phyloP scores from a whole-genome alignment of 2,888 invertebrate genomes.

The Heliconius charithonia region DNA sequence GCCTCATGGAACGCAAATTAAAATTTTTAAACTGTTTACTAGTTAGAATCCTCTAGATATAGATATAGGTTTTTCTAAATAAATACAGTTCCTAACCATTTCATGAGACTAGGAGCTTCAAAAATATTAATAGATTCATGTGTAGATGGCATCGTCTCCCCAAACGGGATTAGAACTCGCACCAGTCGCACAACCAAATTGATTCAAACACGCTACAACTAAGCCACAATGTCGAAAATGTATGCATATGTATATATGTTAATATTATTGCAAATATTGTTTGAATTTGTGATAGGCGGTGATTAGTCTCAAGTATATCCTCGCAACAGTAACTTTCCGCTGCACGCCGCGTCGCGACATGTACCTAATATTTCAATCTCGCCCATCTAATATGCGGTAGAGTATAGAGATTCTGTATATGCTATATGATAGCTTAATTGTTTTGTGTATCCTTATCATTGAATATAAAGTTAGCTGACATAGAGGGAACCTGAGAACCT shows the following conservation, averaged over 20 bases:
- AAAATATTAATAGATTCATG: no score
- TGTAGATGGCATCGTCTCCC: not conserved
- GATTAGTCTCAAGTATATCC: not conserved
- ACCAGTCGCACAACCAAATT: not conserved
- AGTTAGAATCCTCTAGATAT: no score
- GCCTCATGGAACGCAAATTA: no score
- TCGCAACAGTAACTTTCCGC: slow-evolving; percentile 13
- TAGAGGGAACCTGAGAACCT: not conserved
- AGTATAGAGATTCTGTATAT: not conserved
- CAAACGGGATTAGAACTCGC: not conserved
- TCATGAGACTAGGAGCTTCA: no score
- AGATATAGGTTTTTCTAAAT: no score
- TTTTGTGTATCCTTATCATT: not conserved
- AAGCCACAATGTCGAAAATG: not conserved
- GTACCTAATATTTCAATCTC: slow-evolving; percentile 12
- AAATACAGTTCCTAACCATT: no score
- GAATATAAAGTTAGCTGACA: not conserved
- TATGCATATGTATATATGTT: not conserved
- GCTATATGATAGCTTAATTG: not conserved
- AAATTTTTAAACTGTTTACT: no score
- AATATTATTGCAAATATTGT: slow-evolving; percentile 10
- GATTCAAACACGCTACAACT: not conserved
- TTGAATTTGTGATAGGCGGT: not conserved
- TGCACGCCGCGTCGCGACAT: not conserved
- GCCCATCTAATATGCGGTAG: not conserved